These are phyloP conservation scores for Scrobipalpa costella DNA, from an alignment of 2,888 invertebrate genomes.

Conservation along the genomic window DNA sequence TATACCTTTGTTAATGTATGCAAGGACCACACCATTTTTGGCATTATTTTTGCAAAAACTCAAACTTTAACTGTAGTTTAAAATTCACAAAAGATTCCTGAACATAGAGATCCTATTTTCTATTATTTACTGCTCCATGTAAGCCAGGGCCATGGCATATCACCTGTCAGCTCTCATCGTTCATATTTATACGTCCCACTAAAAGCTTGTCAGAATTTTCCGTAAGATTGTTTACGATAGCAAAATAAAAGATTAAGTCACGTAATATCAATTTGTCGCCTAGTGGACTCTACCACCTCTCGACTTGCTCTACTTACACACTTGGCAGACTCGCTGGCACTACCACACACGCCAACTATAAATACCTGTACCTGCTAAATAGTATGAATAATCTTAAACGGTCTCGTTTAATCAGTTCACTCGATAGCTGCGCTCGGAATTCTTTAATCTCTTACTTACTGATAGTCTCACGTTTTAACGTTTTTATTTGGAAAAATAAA, in stretches of 20 bases:
- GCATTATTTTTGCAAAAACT: neutral
- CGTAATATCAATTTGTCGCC: constrained; percentile 27
- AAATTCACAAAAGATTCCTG: neutral
- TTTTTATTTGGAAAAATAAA: neutral
- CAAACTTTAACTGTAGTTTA: neutral
- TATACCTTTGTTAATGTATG: neutral
- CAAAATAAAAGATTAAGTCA: neutral
- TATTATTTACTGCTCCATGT: neutral
- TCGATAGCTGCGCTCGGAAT: neutral
- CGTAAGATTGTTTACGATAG: neutral
- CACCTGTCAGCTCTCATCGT: neutral
- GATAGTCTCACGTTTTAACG: neutral
- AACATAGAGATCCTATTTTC: neutral
- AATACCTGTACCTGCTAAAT: constrained; percentile 23
- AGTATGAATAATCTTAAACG: neutral
- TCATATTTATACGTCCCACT: neutral
- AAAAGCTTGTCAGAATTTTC: neutral
- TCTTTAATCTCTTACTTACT: neutral
- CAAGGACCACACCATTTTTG: neutral
- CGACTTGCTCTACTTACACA: constrained; percentile 44
- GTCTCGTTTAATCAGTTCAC: neutral
- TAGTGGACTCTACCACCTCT: constrained; percentile 13
- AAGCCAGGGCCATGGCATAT: neutral
- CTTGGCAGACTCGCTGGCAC: constrained; percentile 53
- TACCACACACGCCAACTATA: constrained; percentile 39